Conservation (phyloP, 2,113 vertebrate species). For the human region DNA sequence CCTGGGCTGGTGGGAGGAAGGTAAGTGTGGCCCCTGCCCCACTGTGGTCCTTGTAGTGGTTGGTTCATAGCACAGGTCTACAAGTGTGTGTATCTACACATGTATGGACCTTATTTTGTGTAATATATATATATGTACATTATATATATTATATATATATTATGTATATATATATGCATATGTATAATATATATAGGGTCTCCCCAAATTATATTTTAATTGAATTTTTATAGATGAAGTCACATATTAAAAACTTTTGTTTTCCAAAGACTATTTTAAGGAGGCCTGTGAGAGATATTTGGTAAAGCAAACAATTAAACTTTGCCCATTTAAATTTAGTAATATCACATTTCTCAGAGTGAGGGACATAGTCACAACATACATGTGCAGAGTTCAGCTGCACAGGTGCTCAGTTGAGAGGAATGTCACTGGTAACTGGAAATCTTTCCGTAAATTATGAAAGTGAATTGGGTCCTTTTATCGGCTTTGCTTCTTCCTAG, state of each 20-base stretch:
- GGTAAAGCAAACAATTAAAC: background rate
- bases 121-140: background rate
- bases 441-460: background rate
- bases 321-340: background rate
- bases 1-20: constrained; percentile 15
- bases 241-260: background rate
- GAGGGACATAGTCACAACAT: background rate
- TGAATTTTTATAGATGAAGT: background rate
- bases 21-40: background rate
- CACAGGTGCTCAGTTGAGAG: background rate
- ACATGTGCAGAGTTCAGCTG: background rate
- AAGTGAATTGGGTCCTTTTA: background rate
- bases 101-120: background rate
- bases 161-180: background rate
- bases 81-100: background rate
- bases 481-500: background rate
- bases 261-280: background rate
- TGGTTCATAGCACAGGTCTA: background rate
- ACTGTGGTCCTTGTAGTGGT: background rate
- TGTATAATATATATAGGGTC: background rate
- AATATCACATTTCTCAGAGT: background rate
- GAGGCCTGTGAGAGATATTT: background rate
- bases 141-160: too few relatives aligned
- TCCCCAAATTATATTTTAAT: background rate
- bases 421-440: background rate